phyloP scores from a whole-genome alignment of 2,888 invertebrate species.

The Anoplius nigerrimus region DNA sequence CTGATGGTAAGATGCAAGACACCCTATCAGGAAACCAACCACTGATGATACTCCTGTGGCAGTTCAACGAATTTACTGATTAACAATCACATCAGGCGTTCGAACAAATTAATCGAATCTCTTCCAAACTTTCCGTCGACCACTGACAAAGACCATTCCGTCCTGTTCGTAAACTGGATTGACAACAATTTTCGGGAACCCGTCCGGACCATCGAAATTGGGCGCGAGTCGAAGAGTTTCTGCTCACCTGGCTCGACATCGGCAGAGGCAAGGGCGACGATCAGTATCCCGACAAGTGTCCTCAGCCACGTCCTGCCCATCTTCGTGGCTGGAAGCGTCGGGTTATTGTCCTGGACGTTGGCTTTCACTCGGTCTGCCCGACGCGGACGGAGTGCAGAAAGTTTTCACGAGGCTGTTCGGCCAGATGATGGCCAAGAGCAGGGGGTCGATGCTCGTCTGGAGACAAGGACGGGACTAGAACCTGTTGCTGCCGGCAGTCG shows the following conservation, averaged over 20 bases:
- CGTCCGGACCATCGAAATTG: no score
- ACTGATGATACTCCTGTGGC: no score
- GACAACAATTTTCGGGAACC: no score
- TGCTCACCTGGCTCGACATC: conserved; percentile 23
- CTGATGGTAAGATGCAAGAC: no score
- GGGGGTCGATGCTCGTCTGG: neutral
- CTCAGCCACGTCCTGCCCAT: conserved; percentile 24
- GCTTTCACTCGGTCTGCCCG: conserved; percentile 37
- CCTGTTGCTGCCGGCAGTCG: conserved; percentile 31
- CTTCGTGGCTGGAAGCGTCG: conserved; percentile 15
- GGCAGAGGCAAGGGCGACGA: conserved; percentile 10
- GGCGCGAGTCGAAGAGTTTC: neutral
- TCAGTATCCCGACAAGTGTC: conserved; percentile 7
- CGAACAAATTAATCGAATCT: no score
- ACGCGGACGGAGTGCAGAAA: neutral
- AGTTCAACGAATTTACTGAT: no score
- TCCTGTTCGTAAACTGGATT: no score
- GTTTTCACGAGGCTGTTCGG: conserved; percentile 16
- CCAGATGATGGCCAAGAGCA: neutral
- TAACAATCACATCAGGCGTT: no score
- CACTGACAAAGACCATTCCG: no score
- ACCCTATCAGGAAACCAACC: no score
- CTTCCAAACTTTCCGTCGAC: no score
- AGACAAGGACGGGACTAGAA: conserved; percentile 31
- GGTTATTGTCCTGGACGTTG: conserved; percentile 32